Evolutionary conservation across 1,140 invertebrate species (phyloP).

Genomic region (Macrotrachela quadricornifera): DNA sequence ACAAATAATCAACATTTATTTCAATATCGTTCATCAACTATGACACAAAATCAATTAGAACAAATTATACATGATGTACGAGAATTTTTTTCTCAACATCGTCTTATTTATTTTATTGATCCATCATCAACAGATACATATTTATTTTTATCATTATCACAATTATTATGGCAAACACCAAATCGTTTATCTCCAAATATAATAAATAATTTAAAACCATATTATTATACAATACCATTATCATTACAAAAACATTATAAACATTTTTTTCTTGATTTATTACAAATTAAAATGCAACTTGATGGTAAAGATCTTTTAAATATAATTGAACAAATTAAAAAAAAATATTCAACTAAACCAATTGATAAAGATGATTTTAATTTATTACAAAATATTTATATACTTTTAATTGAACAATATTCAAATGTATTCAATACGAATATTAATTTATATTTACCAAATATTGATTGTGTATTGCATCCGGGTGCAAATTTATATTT

Average conservation of each 20-base stretch:
- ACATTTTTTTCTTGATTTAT: background rate
- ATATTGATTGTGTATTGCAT: background rate
- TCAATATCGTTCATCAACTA: no score
- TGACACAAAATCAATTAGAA: no score
- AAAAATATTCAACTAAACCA: background rate
- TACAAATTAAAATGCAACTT: background rate
- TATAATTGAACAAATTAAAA: background rate
- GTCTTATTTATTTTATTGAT: no score
- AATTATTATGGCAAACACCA: no score
- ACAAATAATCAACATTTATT: no score
- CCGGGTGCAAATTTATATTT: background rate
- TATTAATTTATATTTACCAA: constrained; percentile 1
- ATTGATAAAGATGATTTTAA: constrained; percentile 4
- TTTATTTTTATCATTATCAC: no score
- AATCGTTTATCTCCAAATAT: no score
- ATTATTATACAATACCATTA: constrained; percentile 1
- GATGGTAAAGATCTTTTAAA: background rate
- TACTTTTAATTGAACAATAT: background rate
- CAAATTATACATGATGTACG: no score
- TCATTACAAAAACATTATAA: background rate
- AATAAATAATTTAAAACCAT: background rate
- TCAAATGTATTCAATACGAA: background rate
- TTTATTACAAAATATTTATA: constrained; percentile 3
- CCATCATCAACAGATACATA: no score
- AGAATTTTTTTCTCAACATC: no score